Evolutionary conservation across 2,113 vertebrate genomes (phyloP).

Genomic region (Myanophis thanlyinensis): DNA sequence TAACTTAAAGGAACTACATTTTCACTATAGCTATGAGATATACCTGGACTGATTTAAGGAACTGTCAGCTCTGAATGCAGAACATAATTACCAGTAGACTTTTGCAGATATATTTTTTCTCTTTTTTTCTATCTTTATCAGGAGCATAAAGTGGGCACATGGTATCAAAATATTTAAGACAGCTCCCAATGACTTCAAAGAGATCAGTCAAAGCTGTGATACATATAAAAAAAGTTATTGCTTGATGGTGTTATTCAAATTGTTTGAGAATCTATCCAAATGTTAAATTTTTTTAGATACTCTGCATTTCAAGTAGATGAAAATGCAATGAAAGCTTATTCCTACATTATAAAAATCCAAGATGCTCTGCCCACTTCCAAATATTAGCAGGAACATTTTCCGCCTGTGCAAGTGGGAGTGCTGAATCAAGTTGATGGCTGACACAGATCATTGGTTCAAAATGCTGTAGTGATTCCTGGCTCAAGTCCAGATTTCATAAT

Average conservation of each 20-base stretch:
- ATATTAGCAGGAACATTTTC: conserved; percentile 54
- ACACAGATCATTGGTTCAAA: conserved; percentile 67
- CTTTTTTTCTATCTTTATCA: background rate
- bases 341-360: conserved; percentile 34
- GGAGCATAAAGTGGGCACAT: background rate
- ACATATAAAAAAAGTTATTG: conserved; percentile 8
- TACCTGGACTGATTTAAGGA: background rate
- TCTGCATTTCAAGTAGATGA: conserved; percentile 54
- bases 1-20: background rate
- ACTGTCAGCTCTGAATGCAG: background rate
- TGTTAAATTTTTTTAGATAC: conserved; percentile 30
- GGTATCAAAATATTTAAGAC: background rate
- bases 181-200: background rate
- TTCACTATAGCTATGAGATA: background rate
- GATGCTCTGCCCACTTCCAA: conserved; percentile 48
- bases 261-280: conserved; percentile 37
- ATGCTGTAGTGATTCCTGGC: conserved; percentile 65
- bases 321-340: conserved; percentile 34
- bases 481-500: conserved; percentile 57
- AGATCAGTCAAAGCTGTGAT: conserved; percentile 1
- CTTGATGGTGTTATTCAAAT: background rate
- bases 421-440: conserved; percentile 64
- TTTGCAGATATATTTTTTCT: background rate
- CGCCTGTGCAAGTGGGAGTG: conserved; percentile 49
- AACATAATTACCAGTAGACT: background rate